Percentiles rank a stretch among this genome's conserved stretches.
phyloP scores from a whole-genome alignment of 2,113 vertebrate species.

The Raja brachyura region DNA sequence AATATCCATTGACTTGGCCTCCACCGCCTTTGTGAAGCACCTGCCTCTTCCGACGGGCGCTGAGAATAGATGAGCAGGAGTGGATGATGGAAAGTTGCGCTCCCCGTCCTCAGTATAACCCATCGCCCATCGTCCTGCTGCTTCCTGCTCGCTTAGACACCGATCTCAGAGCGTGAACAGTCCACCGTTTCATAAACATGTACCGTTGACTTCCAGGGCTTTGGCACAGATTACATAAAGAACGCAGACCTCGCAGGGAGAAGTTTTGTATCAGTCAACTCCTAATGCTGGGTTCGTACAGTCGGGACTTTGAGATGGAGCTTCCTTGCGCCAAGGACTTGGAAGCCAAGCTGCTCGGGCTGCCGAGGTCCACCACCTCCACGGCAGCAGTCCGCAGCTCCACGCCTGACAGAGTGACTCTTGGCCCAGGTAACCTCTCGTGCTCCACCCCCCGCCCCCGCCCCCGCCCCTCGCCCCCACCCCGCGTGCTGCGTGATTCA shows the following conservation, averaged over 20 bases:
- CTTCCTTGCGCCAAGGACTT: neutral
- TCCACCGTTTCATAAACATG: neutral
- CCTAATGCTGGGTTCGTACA: neutral
- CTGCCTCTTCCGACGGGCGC: too few species aligned
- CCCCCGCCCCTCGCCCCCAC: neutral
- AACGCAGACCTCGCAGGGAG: neutral
- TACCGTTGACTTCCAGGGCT: constrained; percentile 27
- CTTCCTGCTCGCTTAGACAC: too few species aligned
- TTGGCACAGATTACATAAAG: neutral
- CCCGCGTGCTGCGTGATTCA: neutral
- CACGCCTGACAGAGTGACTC: neutral
- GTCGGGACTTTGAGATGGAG: neutral
- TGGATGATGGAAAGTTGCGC: too few species aligned
- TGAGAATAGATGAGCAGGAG: neutral
- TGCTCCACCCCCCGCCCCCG: too few species aligned
- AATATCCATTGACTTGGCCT: too few species aligned
- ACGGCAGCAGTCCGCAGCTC: neutral
- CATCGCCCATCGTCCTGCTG: too few species aligned
- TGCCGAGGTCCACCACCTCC: neutral
- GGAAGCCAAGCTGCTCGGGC: neutral
- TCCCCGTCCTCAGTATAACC: too few species aligned
- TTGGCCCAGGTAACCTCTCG: neutral
- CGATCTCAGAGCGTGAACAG: neutral
- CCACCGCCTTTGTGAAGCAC: too few species aligned
- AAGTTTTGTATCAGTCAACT: neutral